A percentile compares a stretch with the other conserved stretches of the same genome.
Conservation (phyloP, 2,113 vertebrate species). For the Pygoscelis adeliae region DNA sequence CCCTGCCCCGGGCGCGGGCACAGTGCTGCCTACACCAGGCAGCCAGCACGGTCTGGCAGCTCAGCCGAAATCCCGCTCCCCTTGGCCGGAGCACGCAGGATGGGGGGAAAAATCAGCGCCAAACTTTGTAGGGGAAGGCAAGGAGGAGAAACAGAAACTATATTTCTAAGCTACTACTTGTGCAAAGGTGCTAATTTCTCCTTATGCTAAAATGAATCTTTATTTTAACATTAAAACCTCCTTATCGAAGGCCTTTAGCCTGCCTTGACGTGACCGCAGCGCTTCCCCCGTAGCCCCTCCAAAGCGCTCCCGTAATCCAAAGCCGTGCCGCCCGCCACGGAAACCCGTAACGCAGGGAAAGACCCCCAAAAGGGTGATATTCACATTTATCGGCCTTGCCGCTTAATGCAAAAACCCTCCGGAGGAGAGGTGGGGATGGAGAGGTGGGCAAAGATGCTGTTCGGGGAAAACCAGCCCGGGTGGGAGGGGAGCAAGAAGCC, state of each 20-base stretch:
- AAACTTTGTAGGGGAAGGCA: background rate
- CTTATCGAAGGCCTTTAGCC: background rate
- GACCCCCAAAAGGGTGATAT: rapidly evolving
- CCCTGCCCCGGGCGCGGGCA: background rate
- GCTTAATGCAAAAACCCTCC: background rate
- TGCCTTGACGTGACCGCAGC: background rate
- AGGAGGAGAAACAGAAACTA: background rate
- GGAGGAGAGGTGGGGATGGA: background rate
- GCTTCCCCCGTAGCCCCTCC: background rate
- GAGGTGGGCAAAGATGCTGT: background rate
- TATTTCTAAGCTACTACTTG: background rate
- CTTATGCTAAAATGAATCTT: background rate
- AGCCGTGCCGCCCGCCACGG: background rate
- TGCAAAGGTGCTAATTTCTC: background rate
- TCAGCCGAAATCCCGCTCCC: background rate
- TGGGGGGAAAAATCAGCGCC: background rate
- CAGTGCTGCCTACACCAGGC: background rate
- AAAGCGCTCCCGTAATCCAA: rapidly evolving
- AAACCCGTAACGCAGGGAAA: background rate
- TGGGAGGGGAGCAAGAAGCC: background rate
- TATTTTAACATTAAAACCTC: background rate
- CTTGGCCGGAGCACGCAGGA: background rate
- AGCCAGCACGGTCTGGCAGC: background rate
- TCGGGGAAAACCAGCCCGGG: background rate
- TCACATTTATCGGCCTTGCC: background rate